Percentiles rank a stretch among this genome's conserved stretches.
These are phyloP conservation scores for Xenopus petersii DNA, from an alignment of 2,797 vertebrate species.

Conservation along the genomic window DNA sequence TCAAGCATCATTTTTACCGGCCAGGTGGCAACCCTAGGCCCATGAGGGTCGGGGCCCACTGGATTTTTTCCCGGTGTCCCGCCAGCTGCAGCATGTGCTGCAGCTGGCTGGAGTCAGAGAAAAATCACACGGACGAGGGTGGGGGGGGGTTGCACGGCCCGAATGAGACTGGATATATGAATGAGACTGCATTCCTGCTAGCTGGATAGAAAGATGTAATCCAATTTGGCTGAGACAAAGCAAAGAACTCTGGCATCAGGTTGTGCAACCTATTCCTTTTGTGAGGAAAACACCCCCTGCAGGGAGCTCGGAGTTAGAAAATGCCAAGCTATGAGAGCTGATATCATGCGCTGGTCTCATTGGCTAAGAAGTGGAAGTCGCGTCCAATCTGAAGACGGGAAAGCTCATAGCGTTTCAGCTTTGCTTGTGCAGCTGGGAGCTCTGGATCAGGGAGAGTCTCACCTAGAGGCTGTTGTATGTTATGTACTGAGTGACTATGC, in stretches of 20 bases:
- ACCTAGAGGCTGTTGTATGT: conserved; percentile 52
- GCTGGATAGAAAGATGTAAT: neutral
- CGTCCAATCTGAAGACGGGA: conserved; percentile 72
- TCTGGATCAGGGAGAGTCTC: conserved; percentile 54
- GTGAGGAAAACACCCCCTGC: conserved; percentile 12
- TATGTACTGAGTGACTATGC: conserved; percentile 51
- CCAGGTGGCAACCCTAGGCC: too few relatives aligned
- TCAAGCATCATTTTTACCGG: too few relatives aligned
- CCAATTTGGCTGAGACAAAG: conserved; percentile 19
- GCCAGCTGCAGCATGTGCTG: too few relatives aligned
- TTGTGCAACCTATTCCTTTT: neutral
- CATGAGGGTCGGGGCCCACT: too few relatives aligned
- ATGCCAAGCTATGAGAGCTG: neutral
- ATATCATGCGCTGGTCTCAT: conserved; percentile 53
- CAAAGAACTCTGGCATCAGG: neutral
- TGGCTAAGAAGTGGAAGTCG: conserved; percentile 57
- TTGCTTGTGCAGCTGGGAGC: conserved; percentile 55
- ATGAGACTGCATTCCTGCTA: neutral
- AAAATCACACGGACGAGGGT: too few relatives aligned
- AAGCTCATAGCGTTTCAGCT: conserved; percentile 61
- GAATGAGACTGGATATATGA: neutral
- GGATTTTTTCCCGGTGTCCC: too few relatives aligned
- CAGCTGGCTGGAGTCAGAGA: too few relatives aligned
- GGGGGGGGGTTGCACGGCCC: too few relatives aligned
- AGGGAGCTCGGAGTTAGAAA: neutral